These are phyloP conservation scores for Triplophysa bombifrons DNA, from an alignment of 2,797 vertebrate genomes.

Conservation along the genomic window DNA sequence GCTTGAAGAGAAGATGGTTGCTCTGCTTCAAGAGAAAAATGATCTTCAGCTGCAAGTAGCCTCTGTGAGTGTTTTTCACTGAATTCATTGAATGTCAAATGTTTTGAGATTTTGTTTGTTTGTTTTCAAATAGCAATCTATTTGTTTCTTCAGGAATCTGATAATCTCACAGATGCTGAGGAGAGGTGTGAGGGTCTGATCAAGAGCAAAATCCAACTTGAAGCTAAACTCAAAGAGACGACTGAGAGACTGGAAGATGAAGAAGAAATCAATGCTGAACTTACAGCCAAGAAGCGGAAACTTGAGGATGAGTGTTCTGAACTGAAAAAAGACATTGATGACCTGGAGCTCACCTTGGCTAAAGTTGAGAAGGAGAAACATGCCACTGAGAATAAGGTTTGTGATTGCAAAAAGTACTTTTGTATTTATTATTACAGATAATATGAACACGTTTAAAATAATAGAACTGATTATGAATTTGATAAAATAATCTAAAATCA, in stretches of 20 bases:
- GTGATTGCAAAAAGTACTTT: too few species aligned
- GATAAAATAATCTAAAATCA: not conserved
- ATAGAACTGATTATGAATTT: too few species aligned
- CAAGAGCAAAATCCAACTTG: conserved; percentile 78
- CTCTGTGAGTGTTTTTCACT: not conserved
- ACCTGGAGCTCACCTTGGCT: conserved; percentile 42
- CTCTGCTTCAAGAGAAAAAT: not conserved
- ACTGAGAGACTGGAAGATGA: conserved; percentile 67
- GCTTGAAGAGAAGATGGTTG: not conserved
- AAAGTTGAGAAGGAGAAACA: conserved; percentile 69
- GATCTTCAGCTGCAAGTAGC: not conserved
- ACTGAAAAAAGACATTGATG: conserved; percentile 47
- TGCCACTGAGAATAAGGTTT: conserved; percentile 33
- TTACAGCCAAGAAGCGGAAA: conserved; percentile 77
- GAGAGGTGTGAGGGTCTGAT: conserved; percentile 78
- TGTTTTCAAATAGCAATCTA: not conserved
- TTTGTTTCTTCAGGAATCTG: not conserved
- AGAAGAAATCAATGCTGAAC: conserved; percentile 71
- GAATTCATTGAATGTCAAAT: not conserved
- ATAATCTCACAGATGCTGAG: conserved; percentile 73
- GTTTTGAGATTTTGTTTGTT: rapidly evolving
- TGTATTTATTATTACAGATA: too few species aligned
- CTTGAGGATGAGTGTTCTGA: conserved; percentile 66
- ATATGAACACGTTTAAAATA: too few species aligned
- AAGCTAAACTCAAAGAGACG: conserved; percentile 49